Base-by-base conservation (phyloP, 2,797 vertebrate species). In the Pseudomugil tenellus region DNA sequence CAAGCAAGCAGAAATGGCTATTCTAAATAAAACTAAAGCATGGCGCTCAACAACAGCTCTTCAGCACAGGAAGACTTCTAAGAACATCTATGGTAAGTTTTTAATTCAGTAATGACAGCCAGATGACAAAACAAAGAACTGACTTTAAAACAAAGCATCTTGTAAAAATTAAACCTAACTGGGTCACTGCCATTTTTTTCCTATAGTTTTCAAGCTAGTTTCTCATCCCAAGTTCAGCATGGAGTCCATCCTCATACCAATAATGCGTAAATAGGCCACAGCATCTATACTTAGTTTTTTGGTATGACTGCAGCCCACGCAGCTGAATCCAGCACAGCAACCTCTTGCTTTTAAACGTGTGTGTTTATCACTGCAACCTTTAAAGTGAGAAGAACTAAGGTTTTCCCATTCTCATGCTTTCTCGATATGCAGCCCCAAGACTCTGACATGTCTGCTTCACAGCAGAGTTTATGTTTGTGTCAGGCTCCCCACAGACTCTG, bases 381-480 rank as follows among this genome's bases (percentile, higher is more conserved):
- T 65, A 41, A 82, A 81, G 77, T 77, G 80, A 39, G 72, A 57
- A 70, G 76, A 84, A 69, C 31, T 32, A 49, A 65, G 55, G 31
- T 46, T 72, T 72, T 74, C 28, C 21, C 70, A 75, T 88, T 84
- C 82, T 37, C 70, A 63, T 59, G 76, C 75, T 49, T 84, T 65
- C 68, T 73, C 56, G 25, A 72, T 83, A 74, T 56, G 78, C 79
- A 73, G 66, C 76, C 86, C 88, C 76, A 82, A 87, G 79, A 81
- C 85, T 86, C 78, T 83, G 88, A 90, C 85, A 90, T 77, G 81
- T 86, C 78, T 67, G 81, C 76, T 79, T 88, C 88, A 79, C 84
- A 67, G 81, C 65, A 67, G 79, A 90, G 87, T 91, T 84, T 81
- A 90, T 88, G 85, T 90, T n/a, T 84, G 83, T 89, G 89, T 90